Evolutionary conservation across 2,888 invertebrate genomes (phyloP).

Genomic region (Trichogramma dendrolimi): DNA sequence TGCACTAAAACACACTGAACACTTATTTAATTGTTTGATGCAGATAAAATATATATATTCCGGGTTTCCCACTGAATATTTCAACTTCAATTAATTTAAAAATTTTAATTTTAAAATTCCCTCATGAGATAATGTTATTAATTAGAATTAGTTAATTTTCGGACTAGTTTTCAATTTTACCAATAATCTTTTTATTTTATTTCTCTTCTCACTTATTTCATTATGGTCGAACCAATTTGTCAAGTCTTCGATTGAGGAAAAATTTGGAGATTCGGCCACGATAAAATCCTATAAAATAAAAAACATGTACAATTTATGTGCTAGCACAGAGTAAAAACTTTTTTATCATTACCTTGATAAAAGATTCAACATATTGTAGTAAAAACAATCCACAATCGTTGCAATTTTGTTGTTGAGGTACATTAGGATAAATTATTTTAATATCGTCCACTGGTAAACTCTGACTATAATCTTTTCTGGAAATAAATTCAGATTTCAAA

Average conservation of each 20-base stretch:
- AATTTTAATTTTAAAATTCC: too few species aligned
- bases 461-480: neutral
- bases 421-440: neutral
- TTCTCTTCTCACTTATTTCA: slow-evolving; percentile 3
- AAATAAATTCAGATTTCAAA: neutral
- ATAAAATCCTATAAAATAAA: slow-evolving; percentile 6
- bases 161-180: neutral
- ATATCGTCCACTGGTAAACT: neutral
- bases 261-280: neutral
- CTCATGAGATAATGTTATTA: too few species aligned
- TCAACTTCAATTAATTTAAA: too few species aligned
- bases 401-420: slow-evolving; percentile 7
- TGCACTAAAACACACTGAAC: too few species aligned
- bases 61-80: too few species aligned
- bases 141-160: neutral
- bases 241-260: neutral
- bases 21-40: too few species aligned
- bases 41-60: too few species aligned
- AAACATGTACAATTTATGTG: neutral
- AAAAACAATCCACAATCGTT: slow-evolving; percentile 8
- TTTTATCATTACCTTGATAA: slow-evolving; percentile 10
- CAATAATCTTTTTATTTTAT: slow-evolving; percentile 5
- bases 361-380: slow-evolving; percentile 12
- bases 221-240: slow-evolving; percentile 4
- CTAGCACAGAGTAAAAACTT: neutral